Base-by-base conservation (phyloP, 2,888 invertebrate species). In the Oasisia sp. region DNA sequence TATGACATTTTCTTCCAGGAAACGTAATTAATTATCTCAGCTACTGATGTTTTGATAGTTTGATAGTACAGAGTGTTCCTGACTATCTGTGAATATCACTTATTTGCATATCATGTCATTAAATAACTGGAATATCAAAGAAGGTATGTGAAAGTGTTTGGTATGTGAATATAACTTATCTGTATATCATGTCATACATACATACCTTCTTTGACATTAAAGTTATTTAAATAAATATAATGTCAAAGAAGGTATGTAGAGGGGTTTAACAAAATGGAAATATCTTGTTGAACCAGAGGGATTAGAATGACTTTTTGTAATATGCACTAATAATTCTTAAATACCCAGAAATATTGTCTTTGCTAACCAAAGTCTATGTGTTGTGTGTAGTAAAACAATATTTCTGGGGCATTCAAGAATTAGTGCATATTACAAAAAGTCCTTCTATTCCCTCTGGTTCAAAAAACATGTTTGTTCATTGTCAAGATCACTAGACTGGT, bases 21-120 rank as follows among this genome's bases (percentile, higher is more conserved):
- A 74, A 74, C 74, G 14, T 74, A 74, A 74, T 74, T 74, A 74
- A 74, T 74, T 74, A 74, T 74, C 74, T 74, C 74, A 74, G 74
- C 7, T 56, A 74, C 27, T 74, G n/a, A 74, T 27, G 74, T 74
- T 74, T 74, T 74, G 19, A 74, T 74, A 74, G 19, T 74, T 27
- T 27, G 74, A 27, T 27, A 74, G n/a, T 74, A 27, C 74, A 74
- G 74, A 27, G 74, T 74, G 74, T 74, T 74, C n/a, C 7, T 56
- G 56, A 38, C 38, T 38, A 38, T 38, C 38, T 27, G 27, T 19
- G 74, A 74, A 7, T 19, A 19, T 27, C 3, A 74, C 7, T 74
- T 74, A 27, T 74, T 74, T 74, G 74, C 74, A 74, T 74, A 74
- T 74, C n/a, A n/a, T 7, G 74, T 74, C 74, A 74, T 27, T 27